Percentiles rank a stretch among this genome's conserved stretches.
Conservation (phyloP, 1,140 invertebrate genomes). For the Andrena cerasifolii region DNA sequence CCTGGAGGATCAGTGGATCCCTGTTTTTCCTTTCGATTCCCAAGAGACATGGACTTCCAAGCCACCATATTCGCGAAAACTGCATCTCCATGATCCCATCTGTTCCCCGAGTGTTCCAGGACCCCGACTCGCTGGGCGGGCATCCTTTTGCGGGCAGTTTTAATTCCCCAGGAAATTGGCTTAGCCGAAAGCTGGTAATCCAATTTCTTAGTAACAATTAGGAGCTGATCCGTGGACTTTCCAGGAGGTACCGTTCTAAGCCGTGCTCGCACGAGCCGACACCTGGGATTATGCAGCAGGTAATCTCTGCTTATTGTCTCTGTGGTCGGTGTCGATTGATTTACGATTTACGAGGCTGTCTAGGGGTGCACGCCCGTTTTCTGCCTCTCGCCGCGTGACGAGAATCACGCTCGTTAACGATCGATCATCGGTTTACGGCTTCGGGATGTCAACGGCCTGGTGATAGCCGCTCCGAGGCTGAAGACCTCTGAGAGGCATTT, state of each 20-base stretch:
- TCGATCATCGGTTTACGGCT: slow-evolving; percentile 65
- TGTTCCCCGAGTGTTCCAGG: background rate
- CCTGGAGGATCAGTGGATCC: background rate
- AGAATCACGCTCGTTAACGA: slow-evolving; percentile 56
- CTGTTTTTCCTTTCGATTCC: background rate
- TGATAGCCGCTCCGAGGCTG: too few species aligned
- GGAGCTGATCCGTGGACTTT: slow-evolving; percentile 43
- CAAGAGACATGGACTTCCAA: slow-evolving; percentile 8
- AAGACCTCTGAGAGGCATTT: background rate
- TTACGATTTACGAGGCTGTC: slow-evolving; percentile 59
- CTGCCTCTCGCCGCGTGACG: slow-evolving; percentile 41
- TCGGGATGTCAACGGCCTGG: background rate
- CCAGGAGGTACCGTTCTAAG: slow-evolving; percentile 27
- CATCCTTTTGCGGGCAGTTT: background rate
- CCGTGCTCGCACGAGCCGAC: slow-evolving; percentile 21
- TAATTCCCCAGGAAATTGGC: slow-evolving; percentile 57
- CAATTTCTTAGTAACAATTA: slow-evolving; percentile 73
- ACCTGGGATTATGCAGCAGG: slow-evolving; percentile 27
- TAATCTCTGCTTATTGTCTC: slow-evolving; percentile 68
- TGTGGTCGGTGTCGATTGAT: slow-evolving; percentile 54
- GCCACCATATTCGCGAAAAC: background rate
- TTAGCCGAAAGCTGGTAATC: slow-evolving; percentile 67
- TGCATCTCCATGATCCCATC: background rate
- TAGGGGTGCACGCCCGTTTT: slow-evolving; percentile 42
- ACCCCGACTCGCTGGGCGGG: background rate